These are phyloP conservation scores for human DNA, from an alignment of 2,113 vertebrate species.

Conservation along the genomic window DNA sequence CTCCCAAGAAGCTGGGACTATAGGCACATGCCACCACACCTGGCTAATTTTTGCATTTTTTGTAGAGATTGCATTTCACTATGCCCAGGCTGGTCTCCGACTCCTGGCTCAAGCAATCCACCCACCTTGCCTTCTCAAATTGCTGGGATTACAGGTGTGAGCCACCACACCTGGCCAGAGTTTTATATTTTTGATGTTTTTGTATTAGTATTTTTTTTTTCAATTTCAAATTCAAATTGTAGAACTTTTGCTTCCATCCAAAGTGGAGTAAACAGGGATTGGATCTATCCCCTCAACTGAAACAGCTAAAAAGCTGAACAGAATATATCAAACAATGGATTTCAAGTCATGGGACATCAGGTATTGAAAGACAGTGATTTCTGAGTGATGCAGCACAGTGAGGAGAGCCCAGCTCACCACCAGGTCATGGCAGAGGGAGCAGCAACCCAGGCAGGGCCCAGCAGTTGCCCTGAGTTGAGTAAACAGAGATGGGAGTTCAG, in stretches of 20 bases:
- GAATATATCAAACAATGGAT: background rate
- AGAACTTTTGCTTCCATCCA: background rate
- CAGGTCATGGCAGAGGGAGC: background rate
- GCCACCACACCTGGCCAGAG: too few species aligned
- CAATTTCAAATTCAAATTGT: background rate
- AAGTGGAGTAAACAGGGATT: background rate
- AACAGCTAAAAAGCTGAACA: background rate
- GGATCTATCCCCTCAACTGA: background rate
- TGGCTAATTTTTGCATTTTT: too few species aligned
- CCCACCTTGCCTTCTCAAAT: too few species aligned
- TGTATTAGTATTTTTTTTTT: background rate
- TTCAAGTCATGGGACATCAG: background rate
- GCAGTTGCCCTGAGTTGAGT: background rate
- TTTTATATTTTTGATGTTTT: slow-evolving; percentile 29
- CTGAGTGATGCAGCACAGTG: background rate
- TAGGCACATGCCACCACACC: too few species aligned
- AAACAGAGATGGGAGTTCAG: background rate
- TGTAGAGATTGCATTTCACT: too few species aligned
- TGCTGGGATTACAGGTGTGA: too few species aligned
- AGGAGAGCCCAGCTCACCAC: background rate
- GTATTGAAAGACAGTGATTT: background rate
- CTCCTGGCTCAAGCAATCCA: too few species aligned
- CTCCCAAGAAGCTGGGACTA: too few species aligned
- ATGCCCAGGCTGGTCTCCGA: too few species aligned
- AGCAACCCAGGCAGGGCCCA: background rate